Percentiles rank a stretch among this genome's conserved stretches.
Conservation (phyloP, 2,888 invertebrate species). For the Notodromas monacha region DNA sequence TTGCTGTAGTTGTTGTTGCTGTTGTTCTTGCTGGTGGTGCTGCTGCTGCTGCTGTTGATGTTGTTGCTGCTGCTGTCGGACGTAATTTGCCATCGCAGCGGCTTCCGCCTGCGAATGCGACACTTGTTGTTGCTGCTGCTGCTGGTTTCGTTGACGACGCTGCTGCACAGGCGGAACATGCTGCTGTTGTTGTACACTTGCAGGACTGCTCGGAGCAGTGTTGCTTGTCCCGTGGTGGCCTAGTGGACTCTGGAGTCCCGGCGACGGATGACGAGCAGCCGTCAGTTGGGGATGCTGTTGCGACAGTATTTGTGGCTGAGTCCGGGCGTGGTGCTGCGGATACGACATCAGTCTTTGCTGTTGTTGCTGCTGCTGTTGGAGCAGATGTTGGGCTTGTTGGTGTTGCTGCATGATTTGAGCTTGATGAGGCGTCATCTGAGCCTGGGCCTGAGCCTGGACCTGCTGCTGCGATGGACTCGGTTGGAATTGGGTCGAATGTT, state of each 20-base stretch:
- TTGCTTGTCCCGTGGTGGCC: too few relatives aligned
- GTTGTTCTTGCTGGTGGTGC: slow-evolving; percentile 17
- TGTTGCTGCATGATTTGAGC: neutral
- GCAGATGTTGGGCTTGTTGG: neutral
- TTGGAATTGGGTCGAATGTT: slow-evolving; percentile 12
- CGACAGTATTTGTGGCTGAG: too few relatives aligned
- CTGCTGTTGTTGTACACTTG: too few relatives aligned
- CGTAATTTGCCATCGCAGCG: too few relatives aligned
- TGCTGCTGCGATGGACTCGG: slow-evolving; percentile 5
- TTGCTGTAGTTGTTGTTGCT: slow-evolving; percentile 13
- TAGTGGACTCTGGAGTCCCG: too few relatives aligned
- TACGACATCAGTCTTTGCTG: slow-evolving; percentile 9
- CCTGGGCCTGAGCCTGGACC: neutral
- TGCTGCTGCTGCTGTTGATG: slow-evolving; percentile 15
- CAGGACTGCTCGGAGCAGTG: too few relatives aligned
- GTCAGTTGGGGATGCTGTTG: too few relatives aligned
- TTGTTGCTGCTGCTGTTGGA: slow-evolving; percentile 7
- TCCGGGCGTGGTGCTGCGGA: neutral
- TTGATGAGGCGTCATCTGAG: slow-evolving; percentile 8
- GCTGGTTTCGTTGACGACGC: too few relatives aligned
- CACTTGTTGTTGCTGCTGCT: slow-evolving; percentile 8
- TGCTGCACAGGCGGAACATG: too few relatives aligned
- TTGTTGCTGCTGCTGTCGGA: too few relatives aligned
- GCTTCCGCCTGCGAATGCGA: too few relatives aligned
- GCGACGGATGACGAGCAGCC: too few relatives aligned